phyloP scores from a whole-genome alignment of 2,888 invertebrate genomes.

The Pristionchus exspectatus region DNA sequence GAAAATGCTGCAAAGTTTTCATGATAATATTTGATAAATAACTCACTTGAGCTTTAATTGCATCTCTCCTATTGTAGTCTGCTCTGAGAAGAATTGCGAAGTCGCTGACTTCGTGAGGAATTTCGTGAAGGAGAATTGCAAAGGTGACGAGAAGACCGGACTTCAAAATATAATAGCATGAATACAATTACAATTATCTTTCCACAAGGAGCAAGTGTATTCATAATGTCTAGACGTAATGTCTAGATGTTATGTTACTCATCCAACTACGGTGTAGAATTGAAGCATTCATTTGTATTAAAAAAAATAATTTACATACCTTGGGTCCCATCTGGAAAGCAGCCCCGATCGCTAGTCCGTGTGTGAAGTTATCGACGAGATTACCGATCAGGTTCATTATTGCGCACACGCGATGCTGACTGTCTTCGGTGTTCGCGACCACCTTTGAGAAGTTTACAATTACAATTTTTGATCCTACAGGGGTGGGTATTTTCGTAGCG shows the following conservation, averaged over 20 bases:
- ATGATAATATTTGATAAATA: background rate
- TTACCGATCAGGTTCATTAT: conserved; percentile 96
- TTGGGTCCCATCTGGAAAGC: conserved; percentile 92
- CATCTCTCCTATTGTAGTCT: conserved; percentile 94
- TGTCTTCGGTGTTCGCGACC: conserved; percentile 67
- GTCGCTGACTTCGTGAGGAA: conserved; percentile 99
- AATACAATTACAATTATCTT: background rate
- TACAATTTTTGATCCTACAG: background rate
- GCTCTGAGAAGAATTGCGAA: conserved; percentile 92
- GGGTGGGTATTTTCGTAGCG: background rate
- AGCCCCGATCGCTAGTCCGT: conserved; percentile 97
- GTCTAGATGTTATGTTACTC: background rate
- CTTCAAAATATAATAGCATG: conserved; percentile 79
- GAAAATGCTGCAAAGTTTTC: too few species aligned
- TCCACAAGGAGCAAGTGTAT: too few species aligned
- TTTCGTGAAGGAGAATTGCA: conserved; percentile 95
- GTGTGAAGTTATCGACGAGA: conserved; percentile 97
- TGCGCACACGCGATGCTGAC: conserved; percentile 84
- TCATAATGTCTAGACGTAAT: too few species aligned
- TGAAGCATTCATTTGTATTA: background rate
- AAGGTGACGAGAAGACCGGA: conserved; percentile 94
- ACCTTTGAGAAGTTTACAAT: conserved; percentile 22
- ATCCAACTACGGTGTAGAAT: background rate
- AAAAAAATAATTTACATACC: conserved; percentile 73
- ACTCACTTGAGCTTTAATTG: conserved; percentile 90